phyloP scores from a whole-genome alignment of 2,888 invertebrate genomes.

The Trypoxylon attenuatum region DNA sequence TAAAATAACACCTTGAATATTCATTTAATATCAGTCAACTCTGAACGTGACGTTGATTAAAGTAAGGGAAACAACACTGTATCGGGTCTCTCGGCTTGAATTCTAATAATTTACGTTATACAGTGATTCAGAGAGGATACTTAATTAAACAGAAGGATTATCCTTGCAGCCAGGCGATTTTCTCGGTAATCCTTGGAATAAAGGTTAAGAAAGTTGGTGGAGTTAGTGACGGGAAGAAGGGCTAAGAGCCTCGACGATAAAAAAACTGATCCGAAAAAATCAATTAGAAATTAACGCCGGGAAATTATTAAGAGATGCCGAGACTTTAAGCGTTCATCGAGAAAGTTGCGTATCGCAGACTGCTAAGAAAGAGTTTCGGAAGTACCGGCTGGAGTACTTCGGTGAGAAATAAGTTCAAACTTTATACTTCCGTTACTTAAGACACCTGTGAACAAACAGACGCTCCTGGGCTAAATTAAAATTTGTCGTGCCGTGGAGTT shows the following conservation, averaged over 20 bases:
- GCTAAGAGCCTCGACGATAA: slow-evolving; percentile 5
- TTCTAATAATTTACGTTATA: no score
- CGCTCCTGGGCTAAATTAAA: slow-evolving; percentile 43
- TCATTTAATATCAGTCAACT: no score
- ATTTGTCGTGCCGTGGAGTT: slow-evolving; percentile 32
- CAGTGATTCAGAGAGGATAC: slow-evolving; percentile 34
- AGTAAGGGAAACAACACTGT: no score
- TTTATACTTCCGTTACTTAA: slow-evolving; percentile 41
- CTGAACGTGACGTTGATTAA: no score
- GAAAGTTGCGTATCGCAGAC: slow-evolving; percentile 31
- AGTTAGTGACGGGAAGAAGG: slow-evolving; percentile 6
- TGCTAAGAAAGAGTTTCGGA: slow-evolving; percentile 17
- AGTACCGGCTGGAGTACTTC: not conserved
- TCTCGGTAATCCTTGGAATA: slow-evolving; percentile 19
- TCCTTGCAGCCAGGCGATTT: slow-evolving; percentile 40
- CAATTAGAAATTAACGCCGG: slow-evolving; percentile 49
- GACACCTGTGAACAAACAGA: slow-evolving; percentile 48
- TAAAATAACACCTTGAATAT: no score
- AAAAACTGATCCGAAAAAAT: slow-evolving; percentile 29
- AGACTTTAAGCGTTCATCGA: slow-evolving; percentile 23
- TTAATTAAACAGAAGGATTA: slow-evolving; percentile 54
- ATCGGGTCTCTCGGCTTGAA: no score
- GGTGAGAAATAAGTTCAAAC: slow-evolving; percentile 41
- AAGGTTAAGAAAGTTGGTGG: slow-evolving; percentile 21
- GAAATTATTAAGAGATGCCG: slow-evolving; percentile 46